Evolutionary conservation across 2,888 invertebrate genomes (phyloP).

Genomic region (Baccha elongata): DNA sequence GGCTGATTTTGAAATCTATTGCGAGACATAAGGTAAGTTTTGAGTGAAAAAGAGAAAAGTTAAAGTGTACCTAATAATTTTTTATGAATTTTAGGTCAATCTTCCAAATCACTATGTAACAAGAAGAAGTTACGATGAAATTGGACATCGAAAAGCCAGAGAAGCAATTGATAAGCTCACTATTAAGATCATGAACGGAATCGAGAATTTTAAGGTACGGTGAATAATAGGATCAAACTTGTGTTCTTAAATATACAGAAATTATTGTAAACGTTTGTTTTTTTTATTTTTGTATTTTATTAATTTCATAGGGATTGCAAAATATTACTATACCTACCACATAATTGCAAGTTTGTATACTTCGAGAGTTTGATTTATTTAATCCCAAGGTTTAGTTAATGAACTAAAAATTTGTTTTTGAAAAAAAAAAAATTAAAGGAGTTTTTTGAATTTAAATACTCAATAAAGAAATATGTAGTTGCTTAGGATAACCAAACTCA

Average conservation of each 20-base stretch:
- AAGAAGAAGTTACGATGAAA: conserved; percentile 77
- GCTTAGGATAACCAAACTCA: too few species aligned
- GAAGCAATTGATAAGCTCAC: conserved; percentile 80
- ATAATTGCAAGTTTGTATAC: too few species aligned
- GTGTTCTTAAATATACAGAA: not conserved
- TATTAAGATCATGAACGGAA: conserved; percentile 79
- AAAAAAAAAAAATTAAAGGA: too few species aligned
- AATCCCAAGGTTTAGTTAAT: too few species aligned
- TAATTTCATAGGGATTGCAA: too few species aligned
- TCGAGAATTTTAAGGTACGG: conserved; percentile 80
- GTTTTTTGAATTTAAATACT: too few species aligned
- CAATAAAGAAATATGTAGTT: too few species aligned
- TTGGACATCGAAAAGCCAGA: conserved; percentile 75
- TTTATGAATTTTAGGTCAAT: conserved; percentile 78
- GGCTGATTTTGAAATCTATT: conserved; percentile 86
- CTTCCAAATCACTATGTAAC: conserved; percentile 81
- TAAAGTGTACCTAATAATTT: not conserved
- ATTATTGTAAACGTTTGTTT: not conserved
- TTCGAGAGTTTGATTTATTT: too few species aligned
- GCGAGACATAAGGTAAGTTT: conserved; percentile 86
- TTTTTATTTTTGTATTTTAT: not conserved
- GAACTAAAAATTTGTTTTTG: too few species aligned
- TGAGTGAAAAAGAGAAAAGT: not conserved
- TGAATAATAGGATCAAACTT: too few species aligned
- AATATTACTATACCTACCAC: too few species aligned